Percentiles rank a stretch among this genome's conserved stretches.
Evolutionary conservation across 2,797 vertebrate species (phyloP).

Genomic region (Botia almorhae): DNA sequence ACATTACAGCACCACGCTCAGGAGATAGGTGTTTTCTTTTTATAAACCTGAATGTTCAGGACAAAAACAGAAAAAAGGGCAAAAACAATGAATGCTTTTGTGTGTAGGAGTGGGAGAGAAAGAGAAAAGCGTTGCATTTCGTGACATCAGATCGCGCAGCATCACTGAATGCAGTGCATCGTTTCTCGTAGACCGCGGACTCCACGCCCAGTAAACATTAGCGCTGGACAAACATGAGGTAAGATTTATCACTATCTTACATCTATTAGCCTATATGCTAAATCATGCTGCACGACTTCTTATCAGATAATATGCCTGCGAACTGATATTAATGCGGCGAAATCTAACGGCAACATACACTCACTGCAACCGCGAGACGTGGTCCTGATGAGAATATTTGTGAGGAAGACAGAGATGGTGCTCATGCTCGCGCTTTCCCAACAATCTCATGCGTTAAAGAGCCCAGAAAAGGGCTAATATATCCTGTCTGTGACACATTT

Average conservation of each 20-base stretch:
- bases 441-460: constrained; percentile 1
- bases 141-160: constrained; percentile 50
- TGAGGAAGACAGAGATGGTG: constrained; percentile 40
- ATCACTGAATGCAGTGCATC: constrained; percentile 40
- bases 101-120: constrained; percentile 29
- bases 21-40: background rate
- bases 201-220: constrained; percentile 68
- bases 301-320: background rate
- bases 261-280: background rate
- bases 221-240: constrained; percentile 76
- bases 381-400: constrained; percentile 63
- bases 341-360: background rate
- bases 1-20: background rate
- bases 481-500: background rate
- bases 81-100: constrained; percentile 12
- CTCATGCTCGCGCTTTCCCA: constrained; percentile 6
- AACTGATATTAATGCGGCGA: background rate
- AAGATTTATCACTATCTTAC: constrained; percentile 16
- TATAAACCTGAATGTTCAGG: background rate
- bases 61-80: background rate
- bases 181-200: constrained; percentile 60
- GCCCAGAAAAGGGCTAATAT: background rate
- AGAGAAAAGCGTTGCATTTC: constrained; percentile 3
- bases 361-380: constrained; percentile 20
- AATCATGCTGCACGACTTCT: background rate